A percentile compares a stretch with the other conserved stretches of the same genome.
These are phyloP conservation scores for Spilarctia lutea DNA, from an alignment of 2,888 invertebrate species.

Conservation along the genomic window DNA sequence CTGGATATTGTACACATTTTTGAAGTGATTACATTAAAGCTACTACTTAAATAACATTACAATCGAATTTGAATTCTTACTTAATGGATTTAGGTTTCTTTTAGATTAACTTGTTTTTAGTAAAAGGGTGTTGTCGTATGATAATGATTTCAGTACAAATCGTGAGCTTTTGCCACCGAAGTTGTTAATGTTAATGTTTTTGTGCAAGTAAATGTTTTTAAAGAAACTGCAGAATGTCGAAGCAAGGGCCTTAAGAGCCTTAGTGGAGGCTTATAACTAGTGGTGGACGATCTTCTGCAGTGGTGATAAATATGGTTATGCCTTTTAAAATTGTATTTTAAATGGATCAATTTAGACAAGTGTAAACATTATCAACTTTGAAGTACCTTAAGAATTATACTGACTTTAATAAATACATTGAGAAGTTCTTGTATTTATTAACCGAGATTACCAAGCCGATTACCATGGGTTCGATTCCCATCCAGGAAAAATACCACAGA, in stretches of 20 bases:
- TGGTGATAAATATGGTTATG: no score
- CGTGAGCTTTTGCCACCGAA: slow-evolving; percentile 54
- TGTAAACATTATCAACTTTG: no score
- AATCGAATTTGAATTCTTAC: not conserved
- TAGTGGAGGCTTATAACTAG: no score
- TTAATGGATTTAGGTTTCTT: not conserved
- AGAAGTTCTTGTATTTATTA: no score
- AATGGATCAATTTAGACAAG: not conserved
- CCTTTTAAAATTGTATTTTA: not conserved
- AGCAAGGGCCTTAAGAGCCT: no score
- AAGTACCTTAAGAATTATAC: no score
- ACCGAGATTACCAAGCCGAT: no score
- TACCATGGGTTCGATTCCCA: no score
- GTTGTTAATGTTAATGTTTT: slow-evolving; percentile 46
- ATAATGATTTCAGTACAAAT: slow-evolving; percentile 42
- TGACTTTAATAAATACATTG: no score
- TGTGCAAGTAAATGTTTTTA: not conserved
- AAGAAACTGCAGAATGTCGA: not conserved
- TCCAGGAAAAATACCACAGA: no score
- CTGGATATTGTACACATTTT: not conserved
- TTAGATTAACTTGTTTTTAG: slow-evolving; percentile 7
- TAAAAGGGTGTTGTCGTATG: slow-evolving; percentile 39
- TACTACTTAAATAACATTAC: not conserved
- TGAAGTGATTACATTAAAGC: not conserved
- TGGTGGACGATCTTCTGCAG: no score